These are phyloP conservation scores for Pentalonia nigronervosa DNA, from an alignment of 1,140 invertebrate genomes.

Conservation along the genomic window DNA sequence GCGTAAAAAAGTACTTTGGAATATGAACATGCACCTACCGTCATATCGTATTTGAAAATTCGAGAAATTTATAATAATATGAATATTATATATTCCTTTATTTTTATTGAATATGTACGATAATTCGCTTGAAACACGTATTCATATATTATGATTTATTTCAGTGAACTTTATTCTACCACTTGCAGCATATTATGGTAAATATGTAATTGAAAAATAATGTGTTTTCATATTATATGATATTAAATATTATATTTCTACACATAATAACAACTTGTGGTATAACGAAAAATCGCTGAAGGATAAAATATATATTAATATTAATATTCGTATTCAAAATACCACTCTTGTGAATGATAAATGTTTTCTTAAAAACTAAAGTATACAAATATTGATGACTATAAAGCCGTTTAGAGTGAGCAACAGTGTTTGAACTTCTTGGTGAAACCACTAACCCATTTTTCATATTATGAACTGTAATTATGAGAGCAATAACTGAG, in stretches of 20 bases:
- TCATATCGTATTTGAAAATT: constrained; percentile 2
- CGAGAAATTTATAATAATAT: neutral
- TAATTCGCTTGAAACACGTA: neutral
- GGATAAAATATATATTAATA: neutral
- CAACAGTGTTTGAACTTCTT: neutral
- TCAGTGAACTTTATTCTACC: neutral
- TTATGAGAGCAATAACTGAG: neutral
- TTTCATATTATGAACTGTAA: neutral
- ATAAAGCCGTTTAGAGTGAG: neutral
- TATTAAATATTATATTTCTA: neutral
- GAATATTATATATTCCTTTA: neutral
- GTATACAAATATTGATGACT: neutral
- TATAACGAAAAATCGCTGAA: neutral
- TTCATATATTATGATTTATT: neutral
- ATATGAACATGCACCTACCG: neutral
- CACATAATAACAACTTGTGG: neutral
- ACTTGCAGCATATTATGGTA: neutral
- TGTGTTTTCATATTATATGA: constrained; percentile 7
- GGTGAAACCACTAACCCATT: neutral
- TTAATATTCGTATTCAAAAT: neutral
- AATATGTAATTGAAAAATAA: constrained; percentile 4
- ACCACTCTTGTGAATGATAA: neutral
- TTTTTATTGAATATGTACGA: neutral
- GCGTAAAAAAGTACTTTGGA: neutral
- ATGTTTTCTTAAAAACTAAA: neutral